Percentiles rank a stretch among this genome's conserved stretches.
Conservation (phyloP, 2,888 invertebrate genomes). For the Imbricaverruca yamaguchii region DNA sequence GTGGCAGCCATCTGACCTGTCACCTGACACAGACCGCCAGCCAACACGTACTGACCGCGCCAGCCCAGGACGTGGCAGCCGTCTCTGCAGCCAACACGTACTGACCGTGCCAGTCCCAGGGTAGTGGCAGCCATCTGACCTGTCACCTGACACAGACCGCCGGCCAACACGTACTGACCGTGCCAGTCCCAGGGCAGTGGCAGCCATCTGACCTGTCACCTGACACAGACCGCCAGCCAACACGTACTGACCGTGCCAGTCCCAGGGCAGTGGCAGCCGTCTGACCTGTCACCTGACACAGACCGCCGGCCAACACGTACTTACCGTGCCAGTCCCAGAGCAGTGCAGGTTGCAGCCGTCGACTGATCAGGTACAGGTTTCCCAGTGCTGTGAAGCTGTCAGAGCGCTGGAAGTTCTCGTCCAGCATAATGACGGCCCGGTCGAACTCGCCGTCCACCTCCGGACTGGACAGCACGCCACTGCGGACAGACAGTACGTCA, state of each 20-base stretch:
- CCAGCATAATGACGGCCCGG: slow-evolving; percentile 5
- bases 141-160: no score
- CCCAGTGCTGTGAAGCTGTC: slow-evolving; percentile 26
- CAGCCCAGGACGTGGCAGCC: neutral
- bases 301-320: neutral
- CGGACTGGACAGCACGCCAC: slow-evolving; percentile 3
- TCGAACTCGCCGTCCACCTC: slow-evolving; percentile 9
- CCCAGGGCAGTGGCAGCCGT: no score
- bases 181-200: no score
- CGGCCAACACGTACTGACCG: no score
- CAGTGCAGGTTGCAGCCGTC: neutral
- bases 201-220: no score
- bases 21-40: neutral
- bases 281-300: no score
- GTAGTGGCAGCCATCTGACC: no score
- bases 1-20: neutral
- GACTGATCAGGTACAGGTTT: slow-evolving; percentile 9
- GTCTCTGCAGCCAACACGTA: no score
- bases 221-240: no score
- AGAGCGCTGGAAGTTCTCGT: neutral
- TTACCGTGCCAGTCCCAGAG: slow-evolving; percentile 3
- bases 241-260: no score
- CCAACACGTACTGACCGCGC: neutral
- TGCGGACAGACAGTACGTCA: neutral
- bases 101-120: no score